Evolutionary conservation across 92 coral and sea anemone genomes (phyloP).

Genomic region (Meandrina meandrites): DNA sequence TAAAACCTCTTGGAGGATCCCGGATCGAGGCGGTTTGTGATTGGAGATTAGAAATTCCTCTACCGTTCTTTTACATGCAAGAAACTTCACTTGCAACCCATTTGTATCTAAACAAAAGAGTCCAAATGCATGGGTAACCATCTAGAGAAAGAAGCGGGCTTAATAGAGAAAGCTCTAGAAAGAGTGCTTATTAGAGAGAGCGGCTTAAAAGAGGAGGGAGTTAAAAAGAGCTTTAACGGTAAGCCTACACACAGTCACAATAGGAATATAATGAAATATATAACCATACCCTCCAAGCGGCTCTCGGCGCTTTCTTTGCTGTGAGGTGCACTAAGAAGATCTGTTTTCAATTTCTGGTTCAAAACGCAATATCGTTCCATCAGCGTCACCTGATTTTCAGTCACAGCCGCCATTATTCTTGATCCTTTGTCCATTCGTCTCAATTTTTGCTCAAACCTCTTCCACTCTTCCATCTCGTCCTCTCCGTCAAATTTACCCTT

Average conservation of each 20-base stretch:
- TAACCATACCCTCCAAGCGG: slow-evolving; percentile 23
- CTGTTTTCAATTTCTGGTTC: not conserved
- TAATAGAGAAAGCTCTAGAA: not conserved
- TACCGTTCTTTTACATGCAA: no score
- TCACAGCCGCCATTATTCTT: slow-evolving; percentile 10
- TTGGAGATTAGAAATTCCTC: not conserved
- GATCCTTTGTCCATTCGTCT: not conserved
- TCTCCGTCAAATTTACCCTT: not conserved
- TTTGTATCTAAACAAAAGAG: not conserved
- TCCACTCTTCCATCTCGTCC: slow-evolving; percentile 3
- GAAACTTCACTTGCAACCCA: not conserved
- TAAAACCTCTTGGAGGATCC: no score
- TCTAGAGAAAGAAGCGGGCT: not conserved
- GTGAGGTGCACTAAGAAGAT: not conserved
- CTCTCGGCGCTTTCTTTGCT: not conserved
- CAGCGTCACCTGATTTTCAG: slow-evolving; percentile 26
- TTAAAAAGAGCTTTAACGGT: not conserved
- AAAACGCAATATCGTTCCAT: slow-evolving; percentile 17
- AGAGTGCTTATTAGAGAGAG: not conserved
- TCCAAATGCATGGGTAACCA: not conserved
- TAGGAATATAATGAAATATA: not conserved
- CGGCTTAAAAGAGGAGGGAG: not conserved
- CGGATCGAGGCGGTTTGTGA: no score
- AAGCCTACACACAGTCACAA: not conserved
- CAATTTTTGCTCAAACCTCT: not conserved